A percentile compares a stretch with the other conserved stretches of the same genome.
Evolutionary conservation across 1,140 invertebrate species (phyloP).

Genomic region (Episyrphus balteatus): DNA sequence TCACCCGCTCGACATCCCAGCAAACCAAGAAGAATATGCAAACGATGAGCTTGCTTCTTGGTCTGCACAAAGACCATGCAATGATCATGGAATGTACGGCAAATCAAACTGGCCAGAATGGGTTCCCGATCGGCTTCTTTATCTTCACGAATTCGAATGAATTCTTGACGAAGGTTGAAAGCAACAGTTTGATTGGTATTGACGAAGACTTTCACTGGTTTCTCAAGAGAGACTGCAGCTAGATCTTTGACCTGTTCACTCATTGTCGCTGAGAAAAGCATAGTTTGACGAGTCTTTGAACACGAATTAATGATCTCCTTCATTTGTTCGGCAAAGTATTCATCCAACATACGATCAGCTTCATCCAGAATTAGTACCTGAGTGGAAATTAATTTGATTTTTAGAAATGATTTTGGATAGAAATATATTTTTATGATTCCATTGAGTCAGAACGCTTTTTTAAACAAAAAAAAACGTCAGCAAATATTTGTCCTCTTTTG

Average conservation of each 20-base stretch:
- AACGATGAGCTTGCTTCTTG: constrained; percentile 83
- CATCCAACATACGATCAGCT: constrained; percentile 79
- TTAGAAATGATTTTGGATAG: too few relatives aligned
- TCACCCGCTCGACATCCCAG: constrained; percentile 80
- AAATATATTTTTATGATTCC: too few relatives aligned
- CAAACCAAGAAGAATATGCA: constrained; percentile 84
- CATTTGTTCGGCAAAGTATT: constrained; percentile 97
- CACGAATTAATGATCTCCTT: constrained; percentile 91
- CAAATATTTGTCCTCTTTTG: constrained; percentile 14
- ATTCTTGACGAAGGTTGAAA: constrained; percentile 91
- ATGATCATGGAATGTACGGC: constrained; percentile 84
- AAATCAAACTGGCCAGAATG: constrained; percentile 80
- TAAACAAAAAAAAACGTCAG: constrained; percentile 16
- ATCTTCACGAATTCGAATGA: constrained; percentile 70
- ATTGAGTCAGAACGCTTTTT: constrained; percentile 19
- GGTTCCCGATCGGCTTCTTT: constrained; percentile 85
- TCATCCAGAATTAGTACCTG: constrained; percentile 35
- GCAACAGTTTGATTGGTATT: constrained; percentile 94
- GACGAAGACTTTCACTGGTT: constrained; percentile 88
- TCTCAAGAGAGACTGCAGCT: constrained; percentile 78
- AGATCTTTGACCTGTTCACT: constrained; percentile 92
- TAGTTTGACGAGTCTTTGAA: constrained; percentile 84
- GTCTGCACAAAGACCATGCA: constrained; percentile 94
- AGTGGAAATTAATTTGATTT: neutral
- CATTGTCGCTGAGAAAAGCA: constrained; percentile 98